Conservation (phyloP, 2,888 invertebrate species). For the Shargacucullia verbasci region DNA sequence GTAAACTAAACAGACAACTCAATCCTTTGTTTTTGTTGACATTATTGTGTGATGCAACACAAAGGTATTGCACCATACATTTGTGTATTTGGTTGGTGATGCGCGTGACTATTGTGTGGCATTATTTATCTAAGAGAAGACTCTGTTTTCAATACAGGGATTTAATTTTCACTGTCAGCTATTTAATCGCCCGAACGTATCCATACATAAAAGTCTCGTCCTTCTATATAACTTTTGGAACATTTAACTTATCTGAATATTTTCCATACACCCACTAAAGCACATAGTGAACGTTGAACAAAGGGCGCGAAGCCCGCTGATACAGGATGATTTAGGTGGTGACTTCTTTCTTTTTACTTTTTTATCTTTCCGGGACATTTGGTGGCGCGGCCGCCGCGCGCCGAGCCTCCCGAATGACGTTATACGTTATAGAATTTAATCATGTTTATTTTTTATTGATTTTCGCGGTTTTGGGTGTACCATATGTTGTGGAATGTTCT, state of each 20-base stretch:
- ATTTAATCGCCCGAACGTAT: background rate
- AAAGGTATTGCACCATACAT: too few species aligned
- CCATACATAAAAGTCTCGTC: background rate
- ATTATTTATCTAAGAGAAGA: too few species aligned
- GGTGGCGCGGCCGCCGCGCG: conserved; percentile 45
- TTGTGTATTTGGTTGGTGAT: too few species aligned
- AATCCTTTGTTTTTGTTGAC: too few species aligned
- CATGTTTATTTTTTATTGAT: conserved; percentile 45
- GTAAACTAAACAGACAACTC: too few species aligned
- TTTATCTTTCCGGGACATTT: conserved; percentile 71
- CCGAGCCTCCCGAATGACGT: conserved; percentile 34
- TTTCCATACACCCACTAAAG: conserved; percentile 44
- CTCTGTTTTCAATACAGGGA: too few species aligned
- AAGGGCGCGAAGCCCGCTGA: conserved; percentile 41
- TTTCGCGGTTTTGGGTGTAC: conserved; percentile 9
- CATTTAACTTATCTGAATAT: conserved; percentile 49
- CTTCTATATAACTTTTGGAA: background rate
- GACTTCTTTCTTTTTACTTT: conserved; percentile 59
- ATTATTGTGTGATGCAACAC: too few species aligned
- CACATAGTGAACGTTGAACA: conserved; percentile 46
- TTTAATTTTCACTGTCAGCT: too few species aligned
- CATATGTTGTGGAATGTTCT: too few species aligned
- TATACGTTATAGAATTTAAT: conserved; percentile 48
- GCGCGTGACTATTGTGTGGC: too few species aligned
- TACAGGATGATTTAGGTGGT: conserved; percentile 59